Base-by-base conservation (phyloP, 2,797 vertebrate species). In the Orientallactaga sibirica region DNA sequence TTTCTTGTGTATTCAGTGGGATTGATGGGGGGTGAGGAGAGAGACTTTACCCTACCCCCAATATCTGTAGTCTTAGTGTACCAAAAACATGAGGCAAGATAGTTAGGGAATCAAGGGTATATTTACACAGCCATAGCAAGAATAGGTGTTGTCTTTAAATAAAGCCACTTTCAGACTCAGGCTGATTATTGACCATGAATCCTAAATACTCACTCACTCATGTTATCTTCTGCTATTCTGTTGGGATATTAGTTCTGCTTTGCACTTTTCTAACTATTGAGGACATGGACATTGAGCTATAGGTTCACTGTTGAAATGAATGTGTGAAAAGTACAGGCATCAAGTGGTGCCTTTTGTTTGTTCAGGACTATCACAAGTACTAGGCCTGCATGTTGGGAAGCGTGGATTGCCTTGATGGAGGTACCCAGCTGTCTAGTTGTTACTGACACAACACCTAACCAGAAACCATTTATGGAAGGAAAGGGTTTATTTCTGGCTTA, bases 1-100 rank as follows among this genome's bases (percentile, higher is more conserved):
- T 95, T 79, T 80, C 43, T 89, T n/a, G 7, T 48, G 82, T 88
- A 29, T 79, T 93, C 68, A 48, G 3, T 86, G 33, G 43, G 67
- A n/a, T 81, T 33, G 61, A 62, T 15, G 25, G 9, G 0, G 12
- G 67, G 20, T 64, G 5, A 12, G 4, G 5, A n/a, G 66, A 68
- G 43, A 78, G 27, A 79, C 67, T 33, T 77, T 43, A 80, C 48
- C 37, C 33, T 41, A 24, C 85, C 27, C 22, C 25, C 58, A 58
- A 1, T 55, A 77, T 81, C 22, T 55, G 0, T 58, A 52, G 22
- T 43, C 70, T 20, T 62, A 16, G 37, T 16, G 11, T 16, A 55
- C 43, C 58, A 86, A 87, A 12, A 73, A 48, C 43, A 22, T 88
- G 55, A 82, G 75, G 71, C 81, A 77, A 68, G 67, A 55, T 0